Base-by-base conservation (phyloP, 2,888 invertebrate species). In the Eupithecia insigniata region DNA sequence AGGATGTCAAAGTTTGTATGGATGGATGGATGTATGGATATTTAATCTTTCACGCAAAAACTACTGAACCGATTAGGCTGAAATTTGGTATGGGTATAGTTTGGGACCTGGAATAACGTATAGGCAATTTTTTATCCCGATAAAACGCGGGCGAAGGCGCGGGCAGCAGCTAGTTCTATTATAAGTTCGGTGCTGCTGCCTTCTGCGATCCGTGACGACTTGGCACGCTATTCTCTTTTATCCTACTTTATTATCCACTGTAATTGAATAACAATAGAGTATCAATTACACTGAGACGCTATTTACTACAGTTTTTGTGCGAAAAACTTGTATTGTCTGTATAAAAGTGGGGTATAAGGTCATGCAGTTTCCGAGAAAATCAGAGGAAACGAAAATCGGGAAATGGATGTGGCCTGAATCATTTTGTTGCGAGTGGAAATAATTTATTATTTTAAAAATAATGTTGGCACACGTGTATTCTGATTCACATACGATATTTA, bases 261-360 rank as follows among this genome's bases (percentile, higher is more conserved):
- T 82, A 82, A 76, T 73, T 62, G 67, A 75, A 75, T 67, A 55
- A 71, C 70, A 71, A 73, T 79, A 83, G 76, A 80, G 78, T 71
- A 76, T 78, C 71, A 76, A 75, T 80, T 81, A 75, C 73, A 66
- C 26, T 62, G 69, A 34, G 58, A 60, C 30, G 58, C 65, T 39
- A 43, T 68, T 72, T 67, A 18, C 28, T 61, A 69, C 70, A 66
- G 75, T 82, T 78, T 74, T 72, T 76, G 71, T 75, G 74, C 58
- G 74, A 81, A 78, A 82, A 77, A 80, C 73, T 30, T 72, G 71
- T 79, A 84, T 85, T 87, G 84, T 87, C 85, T 85, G 84, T 75
- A 83, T 86, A 86, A 89, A 90, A 88, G 85, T 89, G 79, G 87
- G 84, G 76, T 83, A 88, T 82, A 86, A 86, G 90, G 88, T 87